A percentile compares a stretch with the other conserved stretches of the same genome.
Conservation (phyloP, 2,113 vertebrate genomes). For the Halcyon senegalensis region DNA sequence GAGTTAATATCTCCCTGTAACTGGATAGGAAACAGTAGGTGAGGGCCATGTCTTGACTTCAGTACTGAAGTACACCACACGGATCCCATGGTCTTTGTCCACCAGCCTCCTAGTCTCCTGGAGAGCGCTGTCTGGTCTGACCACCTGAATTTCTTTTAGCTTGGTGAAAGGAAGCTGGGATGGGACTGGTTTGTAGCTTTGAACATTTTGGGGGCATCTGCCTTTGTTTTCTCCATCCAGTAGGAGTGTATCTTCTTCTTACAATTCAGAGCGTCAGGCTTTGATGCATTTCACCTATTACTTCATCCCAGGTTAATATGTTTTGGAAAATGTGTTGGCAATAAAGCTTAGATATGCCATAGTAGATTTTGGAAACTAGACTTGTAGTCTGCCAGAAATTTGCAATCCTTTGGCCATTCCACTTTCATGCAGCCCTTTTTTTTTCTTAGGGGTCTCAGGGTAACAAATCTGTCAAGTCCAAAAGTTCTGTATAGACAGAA, state of each 20-base stretch:
- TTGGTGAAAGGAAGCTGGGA: background rate
- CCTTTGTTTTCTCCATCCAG: background rate
- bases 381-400: background rate
- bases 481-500: conserved; percentile 26
- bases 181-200: background rate
- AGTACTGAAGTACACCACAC: background rate
- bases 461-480: conserved; percentile 19
- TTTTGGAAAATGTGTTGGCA: background rate
- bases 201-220: background rate
- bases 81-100: background rate
- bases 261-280: background rate
- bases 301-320: conserved; percentile 6
- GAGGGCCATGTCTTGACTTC: background rate
- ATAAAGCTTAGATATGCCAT: background rate
- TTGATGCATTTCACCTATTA: conserved; percentile 2
- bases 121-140: background rate
- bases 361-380: background rate
- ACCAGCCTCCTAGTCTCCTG: background rate
- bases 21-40: background rate
- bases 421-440: background rate
- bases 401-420: background rate
- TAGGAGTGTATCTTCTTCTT: background rate
- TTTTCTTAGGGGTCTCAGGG: background rate
- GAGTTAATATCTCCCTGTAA: background rate
- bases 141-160: background rate